phyloP scores from a whole-genome alignment of 2,797 vertebrate genomes.

The Perodicticus potto region DNA sequence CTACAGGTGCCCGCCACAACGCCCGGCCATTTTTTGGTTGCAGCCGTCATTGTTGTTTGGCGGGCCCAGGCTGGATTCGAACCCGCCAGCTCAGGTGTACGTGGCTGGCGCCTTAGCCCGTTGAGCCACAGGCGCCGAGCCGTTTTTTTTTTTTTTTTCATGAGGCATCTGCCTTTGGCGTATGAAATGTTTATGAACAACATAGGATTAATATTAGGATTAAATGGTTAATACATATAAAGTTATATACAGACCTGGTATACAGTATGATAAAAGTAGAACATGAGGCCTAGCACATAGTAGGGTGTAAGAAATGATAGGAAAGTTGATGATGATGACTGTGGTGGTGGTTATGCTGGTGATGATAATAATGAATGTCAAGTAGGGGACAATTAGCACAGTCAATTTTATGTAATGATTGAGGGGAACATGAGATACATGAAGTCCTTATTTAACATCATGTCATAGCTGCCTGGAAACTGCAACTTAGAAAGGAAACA shows the following conservation, averaged over 20 bases:
- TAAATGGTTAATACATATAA: neutral
- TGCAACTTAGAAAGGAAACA: neutral
- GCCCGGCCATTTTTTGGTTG: no score
- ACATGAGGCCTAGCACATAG: neutral
- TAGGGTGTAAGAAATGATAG: neutral
- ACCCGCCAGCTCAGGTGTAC: no score
- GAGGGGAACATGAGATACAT: neutral
- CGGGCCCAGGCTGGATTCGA: no score
- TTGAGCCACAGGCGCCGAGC: no score
- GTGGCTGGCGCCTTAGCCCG: no score
- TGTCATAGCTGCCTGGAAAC: neutral
- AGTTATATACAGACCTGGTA: neutral
- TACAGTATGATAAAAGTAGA: neutral
- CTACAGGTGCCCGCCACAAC: no score
- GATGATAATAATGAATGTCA: neutral
- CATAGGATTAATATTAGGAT: neutral
- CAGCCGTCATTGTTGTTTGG: no score
- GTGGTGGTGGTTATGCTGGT: neutral
- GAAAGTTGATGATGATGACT: neutral
- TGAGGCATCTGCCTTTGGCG: neutral
- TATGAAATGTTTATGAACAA: slow-evolving; percentile 21
- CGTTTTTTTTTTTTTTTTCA: neutral
- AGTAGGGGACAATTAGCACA: neutral
- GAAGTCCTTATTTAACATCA: neutral
- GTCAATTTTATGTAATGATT: neutral